These are phyloP conservation scores for Cantharis flavilabris DNA, from an alignment of 2,888 invertebrate genomes.

Conservation along the genomic window DNA sequence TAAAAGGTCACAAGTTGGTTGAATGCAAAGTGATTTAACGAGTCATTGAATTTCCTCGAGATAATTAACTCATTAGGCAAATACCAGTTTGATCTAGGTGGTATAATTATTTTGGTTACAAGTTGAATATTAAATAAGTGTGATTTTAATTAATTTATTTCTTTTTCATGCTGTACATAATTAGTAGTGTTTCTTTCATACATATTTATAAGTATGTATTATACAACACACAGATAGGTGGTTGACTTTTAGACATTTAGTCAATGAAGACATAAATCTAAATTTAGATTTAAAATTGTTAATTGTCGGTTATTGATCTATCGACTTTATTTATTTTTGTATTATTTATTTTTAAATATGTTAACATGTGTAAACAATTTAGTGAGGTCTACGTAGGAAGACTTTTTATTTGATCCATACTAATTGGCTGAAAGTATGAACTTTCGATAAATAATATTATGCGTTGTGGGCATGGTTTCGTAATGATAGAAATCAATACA, in stretches of 20 bases:
- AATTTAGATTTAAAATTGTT: not conserved
- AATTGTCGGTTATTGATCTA: slow-evolving; percentile 2
- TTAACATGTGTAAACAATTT: not conserved
- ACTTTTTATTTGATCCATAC: not conserved
- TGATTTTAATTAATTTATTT: slow-evolving; percentile 17
- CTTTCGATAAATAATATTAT: slow-evolving; percentile 1
- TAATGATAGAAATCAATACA: slow-evolving; percentile 1
- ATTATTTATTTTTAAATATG: not conserved
- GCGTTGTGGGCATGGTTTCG: not conserved
- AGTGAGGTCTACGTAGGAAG: not conserved
- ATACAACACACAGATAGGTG: not conserved
- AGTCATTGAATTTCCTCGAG: slow-evolving; percentile 14
- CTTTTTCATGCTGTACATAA: slow-evolving; percentile 5
- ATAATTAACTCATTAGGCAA: slow-evolving; percentile 26
- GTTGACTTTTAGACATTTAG: not conserved
- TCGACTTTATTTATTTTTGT: not conserved
- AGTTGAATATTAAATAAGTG: slow-evolving; percentile 19
- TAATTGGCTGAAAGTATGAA: not conserved
- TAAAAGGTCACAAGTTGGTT: slow-evolving; percentile 18
- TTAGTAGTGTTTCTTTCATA: slow-evolving; percentile 6
- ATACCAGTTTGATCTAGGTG: slow-evolving; percentile 16
- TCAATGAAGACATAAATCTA: slow-evolving; percentile 1
- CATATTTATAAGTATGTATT: slow-evolving; percentile 3
- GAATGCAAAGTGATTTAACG: slow-evolving; percentile 21
- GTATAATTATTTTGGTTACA: slow-evolving; percentile 16